Evolutionary conservation across 2,888 invertebrate species (phyloP).

Genomic region (Monopis laevigella): DNA sequence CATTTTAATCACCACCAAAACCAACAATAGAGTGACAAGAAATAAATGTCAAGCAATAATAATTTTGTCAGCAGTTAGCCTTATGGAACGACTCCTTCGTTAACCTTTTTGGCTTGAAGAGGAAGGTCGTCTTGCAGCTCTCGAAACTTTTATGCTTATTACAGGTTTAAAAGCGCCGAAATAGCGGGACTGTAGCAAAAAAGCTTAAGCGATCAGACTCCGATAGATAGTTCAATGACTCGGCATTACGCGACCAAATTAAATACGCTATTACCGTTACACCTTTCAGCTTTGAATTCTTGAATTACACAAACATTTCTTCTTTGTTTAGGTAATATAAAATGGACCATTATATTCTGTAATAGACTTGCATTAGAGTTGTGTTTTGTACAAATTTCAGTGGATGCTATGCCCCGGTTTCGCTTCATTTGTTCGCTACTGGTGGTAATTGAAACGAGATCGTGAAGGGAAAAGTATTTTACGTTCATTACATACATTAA

Average conservation of each 20-base stretch:
- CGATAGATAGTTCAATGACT: constrained; percentile 8
- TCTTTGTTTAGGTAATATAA: not conserved
- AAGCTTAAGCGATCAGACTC: not conserved
- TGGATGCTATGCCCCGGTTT: constrained; percentile 2
- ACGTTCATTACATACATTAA: constrained; percentile 5
- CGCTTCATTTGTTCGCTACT: constrained; percentile 6
- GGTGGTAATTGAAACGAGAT: constrained; percentile 5
- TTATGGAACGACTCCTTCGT: not conserved
- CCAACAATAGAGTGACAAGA: not conserved
- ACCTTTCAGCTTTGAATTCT: not conserved
- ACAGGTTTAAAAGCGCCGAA: not conserved
- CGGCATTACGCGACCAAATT: constrained; percentile 4
- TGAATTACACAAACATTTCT: not conserved
- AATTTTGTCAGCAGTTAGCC: constrained; percentile 7
- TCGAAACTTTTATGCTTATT: not conserved
- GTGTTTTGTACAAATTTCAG: not conserved
- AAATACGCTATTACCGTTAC: constrained; percentile 3
- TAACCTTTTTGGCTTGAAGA: not conserved
- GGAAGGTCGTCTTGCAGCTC: constrained; percentile 1
- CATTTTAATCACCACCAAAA: not conserved
- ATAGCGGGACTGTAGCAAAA: constrained; percentile 9
- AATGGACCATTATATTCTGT: not conserved
- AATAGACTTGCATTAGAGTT: not conserved
- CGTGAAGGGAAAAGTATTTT: constrained; percentile 7
- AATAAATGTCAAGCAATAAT: not conserved